Evolutionary conservation across 2,888 invertebrate genomes (phyloP), one percentile per base, ranked within the genome.

Genomic region (Parasteatoda lunata): DNA sequence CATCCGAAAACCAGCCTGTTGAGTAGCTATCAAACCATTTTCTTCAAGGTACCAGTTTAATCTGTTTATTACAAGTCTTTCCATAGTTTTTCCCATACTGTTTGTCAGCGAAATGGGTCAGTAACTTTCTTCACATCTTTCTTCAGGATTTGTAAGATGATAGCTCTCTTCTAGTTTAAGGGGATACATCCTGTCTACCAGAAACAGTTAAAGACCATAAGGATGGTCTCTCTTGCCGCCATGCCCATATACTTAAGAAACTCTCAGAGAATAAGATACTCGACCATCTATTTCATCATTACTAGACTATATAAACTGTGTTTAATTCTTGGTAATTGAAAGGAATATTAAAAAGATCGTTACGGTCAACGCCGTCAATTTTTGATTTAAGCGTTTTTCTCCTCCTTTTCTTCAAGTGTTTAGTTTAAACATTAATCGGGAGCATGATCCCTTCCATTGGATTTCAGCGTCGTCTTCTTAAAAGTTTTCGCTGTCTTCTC

Each of bases 31-130:
- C 2, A 69, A 47, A 3, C 47, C 47, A 47, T 69, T 45, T 11
- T 47, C 47, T 47, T 69, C 69, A 45, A 69, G 69, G 47, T 69
- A 69, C 69, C 47, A 45, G 69, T 69, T 69, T 15, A 69, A 47
- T 47, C 30, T 15, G 47, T 8, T 69, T 69, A 69, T 47, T 47
- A 69, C 3, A 69, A 69, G 69, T 47, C 47, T 69, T 47, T 47
- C 69, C 69, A 45, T 69, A 11, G 47, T 8, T 47, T 69, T 45
- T 3, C 13, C 66, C 66, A 66, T 66, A 30, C 4, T 30, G 30
- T 7, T 13, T 66, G 66, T 66, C 15, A 66, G 66, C n/a, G 66
- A 5, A 66, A 66, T 66, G 7, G 66, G 66, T 5, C 66, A 5
- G 4, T 11, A 54, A 54, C 54, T 54, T 54, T 54, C 54, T 54